These are phyloP conservation scores for Drosophila oshimai DNA, from an alignment of 1,140 invertebrate genomes.

Conservation along the genomic window DNA sequence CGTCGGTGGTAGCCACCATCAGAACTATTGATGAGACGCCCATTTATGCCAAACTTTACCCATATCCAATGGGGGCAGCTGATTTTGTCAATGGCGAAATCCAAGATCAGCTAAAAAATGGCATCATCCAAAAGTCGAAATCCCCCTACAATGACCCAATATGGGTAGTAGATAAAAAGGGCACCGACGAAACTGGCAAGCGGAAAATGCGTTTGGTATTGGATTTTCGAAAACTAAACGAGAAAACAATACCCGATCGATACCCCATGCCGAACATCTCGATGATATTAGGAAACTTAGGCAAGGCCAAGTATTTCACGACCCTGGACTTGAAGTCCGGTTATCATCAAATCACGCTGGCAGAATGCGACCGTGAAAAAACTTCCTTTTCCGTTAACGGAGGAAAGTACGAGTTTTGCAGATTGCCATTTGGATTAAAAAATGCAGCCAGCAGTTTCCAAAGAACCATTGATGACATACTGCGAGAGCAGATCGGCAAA, in stretches of 20 bases:
- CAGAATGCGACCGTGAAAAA: constrained; percentile 72
- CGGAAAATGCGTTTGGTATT: background rate
- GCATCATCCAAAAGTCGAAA: too few relatives aligned
- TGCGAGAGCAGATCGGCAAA: constrained; percentile 15
- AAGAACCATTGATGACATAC: constrained; percentile 9
- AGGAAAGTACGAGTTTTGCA: constrained; percentile 26
- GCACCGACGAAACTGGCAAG: background rate
- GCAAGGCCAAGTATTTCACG: constrained; percentile 6
- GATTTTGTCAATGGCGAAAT: too few relatives aligned
- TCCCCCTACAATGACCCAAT: too few relatives aligned
- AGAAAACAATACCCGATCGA: too few relatives aligned
- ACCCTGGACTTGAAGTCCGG: constrained; percentile 10
- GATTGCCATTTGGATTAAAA: constrained; percentile 12
- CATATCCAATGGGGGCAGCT: too few relatives aligned
- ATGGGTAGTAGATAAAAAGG: too few relatives aligned
- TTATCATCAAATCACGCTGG: constrained; percentile 82
- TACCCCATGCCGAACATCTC: background rate
- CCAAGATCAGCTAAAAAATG: too few relatives aligned
- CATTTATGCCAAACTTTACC: too few relatives aligned
- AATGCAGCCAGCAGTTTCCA: constrained; percentile 27
- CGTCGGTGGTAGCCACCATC: background rate
- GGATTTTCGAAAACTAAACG: too few relatives aligned
- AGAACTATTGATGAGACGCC: too few relatives aligned
- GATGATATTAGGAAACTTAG: constrained; percentile 74
- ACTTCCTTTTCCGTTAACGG: constrained; percentile 82